Percentiles rank a stretch among this genome's conserved stretches.
phyloP scores from a whole-genome alignment of 2,888 invertebrate genomes.

The Morpho achilles region DNA sequence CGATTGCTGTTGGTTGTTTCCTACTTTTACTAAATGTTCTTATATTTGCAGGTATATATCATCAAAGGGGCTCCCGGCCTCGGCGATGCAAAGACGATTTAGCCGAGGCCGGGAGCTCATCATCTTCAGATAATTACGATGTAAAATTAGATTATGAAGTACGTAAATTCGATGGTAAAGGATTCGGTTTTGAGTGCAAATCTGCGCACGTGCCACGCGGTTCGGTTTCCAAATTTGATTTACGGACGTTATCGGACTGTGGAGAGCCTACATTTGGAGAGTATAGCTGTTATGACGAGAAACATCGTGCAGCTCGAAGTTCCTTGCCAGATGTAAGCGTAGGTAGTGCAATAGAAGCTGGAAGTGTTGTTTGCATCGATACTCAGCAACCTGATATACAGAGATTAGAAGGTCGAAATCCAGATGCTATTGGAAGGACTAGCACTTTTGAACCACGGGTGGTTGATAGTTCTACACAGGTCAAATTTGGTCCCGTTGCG shows the following conservation, averaged over 20 bases:
- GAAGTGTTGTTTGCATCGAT: conserved; percentile 74
- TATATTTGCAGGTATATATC: conserved; percentile 93
- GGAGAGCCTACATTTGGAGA: conserved; percentile 80
- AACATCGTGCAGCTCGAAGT: conserved; percentile 78
- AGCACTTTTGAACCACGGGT: conserved; percentile 73
- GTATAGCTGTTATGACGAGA: conserved; percentile 83
- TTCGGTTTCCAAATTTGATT: conserved; percentile 66
- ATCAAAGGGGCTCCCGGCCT: conserved; percentile 86
- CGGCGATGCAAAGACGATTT: conserved; percentile 88
- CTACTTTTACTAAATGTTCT: conserved; percentile 88
- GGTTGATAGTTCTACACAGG: conserved; percentile 74
- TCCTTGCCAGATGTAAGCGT: conserved; percentile 81
- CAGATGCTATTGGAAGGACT: conserved; percentile 61
- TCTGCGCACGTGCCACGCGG: conserved; percentile 74
- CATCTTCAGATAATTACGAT: conserved; percentile 82
- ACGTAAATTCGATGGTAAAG: conserved; percentile 74
- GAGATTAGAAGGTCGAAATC: conserved; percentile 58
- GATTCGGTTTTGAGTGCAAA: conserved; percentile 78
- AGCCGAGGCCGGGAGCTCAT: conserved; percentile 85
- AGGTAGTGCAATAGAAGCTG: conserved; percentile 80
- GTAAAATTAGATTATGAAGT: conserved; percentile 77
- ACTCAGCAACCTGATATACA: conserved; percentile 75
- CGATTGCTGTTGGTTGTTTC: conserved; percentile 92
- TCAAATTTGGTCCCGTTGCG: conserved; percentile 65
- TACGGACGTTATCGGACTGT: conserved; percentile 74